Evolutionary conservation across 2,888 invertebrate genomes (phyloP), one percentile per base, ranked within the genome.

Genomic region (Apotomis turbidana): DNA sequence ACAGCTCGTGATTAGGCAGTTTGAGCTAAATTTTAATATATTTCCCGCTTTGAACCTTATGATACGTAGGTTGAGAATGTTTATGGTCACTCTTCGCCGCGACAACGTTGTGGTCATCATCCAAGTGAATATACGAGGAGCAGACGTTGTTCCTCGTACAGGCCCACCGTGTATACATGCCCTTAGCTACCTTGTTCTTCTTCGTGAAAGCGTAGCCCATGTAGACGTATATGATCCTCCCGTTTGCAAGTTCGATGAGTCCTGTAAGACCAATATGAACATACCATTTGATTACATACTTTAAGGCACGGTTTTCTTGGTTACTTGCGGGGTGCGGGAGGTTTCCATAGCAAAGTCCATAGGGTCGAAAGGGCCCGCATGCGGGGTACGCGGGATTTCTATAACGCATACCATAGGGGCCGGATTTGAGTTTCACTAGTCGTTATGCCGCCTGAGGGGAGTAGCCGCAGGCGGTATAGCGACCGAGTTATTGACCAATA

Each of bases 161-260:
- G 60, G 80, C 79, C 81, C 84, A 87, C 0, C 85, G 81, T 2
- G 10, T 13, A 41, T 55, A n/a, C 70, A 41, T 76, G 3, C 62
- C 57, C 55, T 70, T 63, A 5, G 15, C n/a, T 9, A 74, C 60
- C 3, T 41, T 59, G 6, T 71, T 63, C 68, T 82, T 87, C 60
- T 74, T 81, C 74, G 84, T 85, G 76, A 76, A 85, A 3, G 87
- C 81, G 71, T 80, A 86, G 3, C 80, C 82, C 10, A 83, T 70
- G n/a, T 81, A 74, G 8, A 85, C 55, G 15, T 86, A 71, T 4
- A 83, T 68, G 10, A 70, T 64, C 67, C 78, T 83, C 5, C 84
- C 85, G 51, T 80, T 82, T 3, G 78, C 5, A 44, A 83, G 52
- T 68, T 84, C 77, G 57, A 85, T 83, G 0, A 84, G 41, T 63